Conservation (phyloP, 2,888 invertebrate species). For the Scaptodrosophila latifasciaeformis region DNA sequence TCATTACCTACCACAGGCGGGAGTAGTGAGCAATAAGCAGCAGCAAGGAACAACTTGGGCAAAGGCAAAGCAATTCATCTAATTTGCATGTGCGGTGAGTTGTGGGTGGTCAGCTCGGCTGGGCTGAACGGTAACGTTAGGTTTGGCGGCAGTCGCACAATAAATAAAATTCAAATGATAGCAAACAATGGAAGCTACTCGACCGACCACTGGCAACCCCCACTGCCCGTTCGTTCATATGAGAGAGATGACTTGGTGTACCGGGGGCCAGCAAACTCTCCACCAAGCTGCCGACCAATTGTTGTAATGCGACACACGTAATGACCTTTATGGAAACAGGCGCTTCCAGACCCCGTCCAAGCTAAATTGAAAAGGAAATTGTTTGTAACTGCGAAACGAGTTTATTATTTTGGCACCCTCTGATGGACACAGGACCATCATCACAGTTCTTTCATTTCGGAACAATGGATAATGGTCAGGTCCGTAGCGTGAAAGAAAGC, state of each 20-base stretch:
- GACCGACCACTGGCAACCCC: too few relatives aligned
- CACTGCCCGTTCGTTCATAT: too few relatives aligned
- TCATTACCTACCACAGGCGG: constrained; percentile 58
- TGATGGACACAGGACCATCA: too few relatives aligned
- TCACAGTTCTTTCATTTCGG: not conserved
- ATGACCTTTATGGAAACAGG: constrained; percentile 59
- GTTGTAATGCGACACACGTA: constrained; percentile 67
- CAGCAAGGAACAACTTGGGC: constrained; percentile 10
- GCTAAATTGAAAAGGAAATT: constrained; percentile 74
- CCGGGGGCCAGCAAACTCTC: constrained; percentile 26
- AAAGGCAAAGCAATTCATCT: constrained; percentile 73
- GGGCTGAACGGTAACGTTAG: not conserved
- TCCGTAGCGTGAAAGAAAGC: constrained; percentile 57
- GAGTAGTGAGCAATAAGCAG: not conserved
- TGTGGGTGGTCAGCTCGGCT: too few relatives aligned
- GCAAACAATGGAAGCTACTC: constrained; percentile 75
- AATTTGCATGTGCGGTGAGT: constrained; percentile 70
- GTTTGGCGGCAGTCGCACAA: constrained; percentile 73
- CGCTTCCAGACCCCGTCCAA: constrained; percentile 18
- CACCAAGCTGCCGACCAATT: constrained; percentile 46
- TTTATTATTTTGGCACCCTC: constrained; percentile 74
- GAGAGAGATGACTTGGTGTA: constrained; percentile 35
- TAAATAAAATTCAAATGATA: too few relatives aligned
- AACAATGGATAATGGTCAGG: constrained; percentile 29
- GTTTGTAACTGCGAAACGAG: constrained; percentile 73